phyloP scores from a whole-genome alignment of 2,113 vertebrate species.

The Labeo rohita region DNA sequence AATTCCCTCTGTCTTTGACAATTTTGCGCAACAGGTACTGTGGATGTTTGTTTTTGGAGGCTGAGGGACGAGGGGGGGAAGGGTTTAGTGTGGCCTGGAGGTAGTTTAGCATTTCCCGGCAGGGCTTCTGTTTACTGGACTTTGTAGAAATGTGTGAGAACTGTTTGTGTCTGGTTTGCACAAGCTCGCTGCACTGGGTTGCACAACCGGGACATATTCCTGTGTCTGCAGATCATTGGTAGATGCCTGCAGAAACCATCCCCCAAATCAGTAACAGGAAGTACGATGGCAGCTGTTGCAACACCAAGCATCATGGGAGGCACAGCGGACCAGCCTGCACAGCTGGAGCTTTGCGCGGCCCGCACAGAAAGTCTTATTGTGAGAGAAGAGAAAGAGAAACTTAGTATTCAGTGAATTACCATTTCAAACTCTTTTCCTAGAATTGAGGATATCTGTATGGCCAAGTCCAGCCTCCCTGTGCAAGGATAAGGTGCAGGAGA shows the following conservation, averaged over 20 bases:
- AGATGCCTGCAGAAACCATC: not conserved
- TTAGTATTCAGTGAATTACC: conserved; percentile 45
- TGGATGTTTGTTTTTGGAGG: conserved; percentile 19
- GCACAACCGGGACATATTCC: not conserved
- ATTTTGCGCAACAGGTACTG: conserved; percentile 34
- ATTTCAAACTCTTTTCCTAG: conserved; percentile 50
- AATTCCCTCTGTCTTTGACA: not conserved
- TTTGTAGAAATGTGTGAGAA: conserved; percentile 30
- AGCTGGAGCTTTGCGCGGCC: conserved; percentile 50
- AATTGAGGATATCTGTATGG: conserved; percentile 25
- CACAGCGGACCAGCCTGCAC: conserved; percentile 49
- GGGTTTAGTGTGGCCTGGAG: not conserved
- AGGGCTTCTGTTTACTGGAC: conserved; percentile 9
- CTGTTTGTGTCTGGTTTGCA: conserved; percentile 8
- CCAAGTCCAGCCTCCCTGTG: conserved; percentile 35
- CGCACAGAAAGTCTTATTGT: conserved; percentile 56
- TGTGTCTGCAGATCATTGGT: conserved; percentile 7
- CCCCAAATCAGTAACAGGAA: conserved; percentile 56
- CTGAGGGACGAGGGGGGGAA: too few species aligned
- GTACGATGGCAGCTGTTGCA: conserved; percentile 66
- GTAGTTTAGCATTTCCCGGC: conserved; percentile 18
- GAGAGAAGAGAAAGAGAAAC: conserved; percentile 17
- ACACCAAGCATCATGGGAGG: conserved; percentile 61
- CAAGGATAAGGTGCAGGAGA: conserved; percentile 19
- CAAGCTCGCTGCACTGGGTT: not conserved